Evolutionary conservation across 64 coral and sea anemone species (phyloP), one percentile per base, ranked within the genome.

Genomic region (Stichodactyla mertensii): DNA sequence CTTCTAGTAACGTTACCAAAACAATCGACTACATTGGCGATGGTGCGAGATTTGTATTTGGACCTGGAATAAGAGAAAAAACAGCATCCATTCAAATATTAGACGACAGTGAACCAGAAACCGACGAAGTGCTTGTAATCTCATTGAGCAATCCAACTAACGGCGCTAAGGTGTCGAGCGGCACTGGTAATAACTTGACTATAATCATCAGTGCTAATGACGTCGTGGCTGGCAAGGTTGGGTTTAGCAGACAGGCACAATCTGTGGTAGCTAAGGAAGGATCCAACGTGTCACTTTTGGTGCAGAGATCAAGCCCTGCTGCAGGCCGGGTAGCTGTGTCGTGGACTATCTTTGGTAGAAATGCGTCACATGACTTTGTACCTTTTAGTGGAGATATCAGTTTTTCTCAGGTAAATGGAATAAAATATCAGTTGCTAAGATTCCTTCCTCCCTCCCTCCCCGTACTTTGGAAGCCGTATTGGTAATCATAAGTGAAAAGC

Each of bases 131-230:
- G 12, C 82, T 98, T 69, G 64, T 98, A 22, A 92, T 98, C 52
- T 64, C 82, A 57, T 86, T 99, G 22, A 82, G 87, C 61, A 99
- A 90, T 58, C 97, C 95, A 1, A 98, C 95, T 4, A 87, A 86
- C 7, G 95, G 95, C 24, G 87, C 95, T 51, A 86, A 79, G 26
- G 88, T 98, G 10, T 55, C 89, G 12, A 83, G 52, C 36, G 94
- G 92, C 62, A 53, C 64, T 22, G 95, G 95, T 1, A 99, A 87
- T 78, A 95, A 99, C 62, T 89, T 99, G 20, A 99, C 97, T 6
- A 52, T 99, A 31, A 87, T 92, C 1, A 99, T 99, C 45, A 86
- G 87, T 59, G 97, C 97, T 15, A 99, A 99, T 83, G 97, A 99
- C 57, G 93, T 88, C 69, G 97, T 93, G 6, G 97, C 93, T 31